These are phyloP conservation scores for Semotilus atromaculatus DNA, from an alignment of 2,797 vertebrate species.

Conservation along the genomic window DNA sequence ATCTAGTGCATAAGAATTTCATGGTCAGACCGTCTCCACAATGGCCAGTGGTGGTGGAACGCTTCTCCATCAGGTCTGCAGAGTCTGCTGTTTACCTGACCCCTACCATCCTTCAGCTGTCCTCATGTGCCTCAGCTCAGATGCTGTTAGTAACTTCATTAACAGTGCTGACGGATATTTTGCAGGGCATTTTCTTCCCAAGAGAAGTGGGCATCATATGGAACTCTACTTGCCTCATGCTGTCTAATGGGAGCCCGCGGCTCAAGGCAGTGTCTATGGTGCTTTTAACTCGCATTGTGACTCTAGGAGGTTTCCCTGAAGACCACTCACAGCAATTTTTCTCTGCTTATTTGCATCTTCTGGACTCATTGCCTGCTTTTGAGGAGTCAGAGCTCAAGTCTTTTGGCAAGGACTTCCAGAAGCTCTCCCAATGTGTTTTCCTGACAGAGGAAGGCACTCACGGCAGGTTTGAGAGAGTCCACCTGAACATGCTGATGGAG, in stretches of 20 bases:
- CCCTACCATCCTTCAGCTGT: constrained; percentile 79
- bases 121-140: constrained; percentile 81
- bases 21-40: constrained; percentile 53
- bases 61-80: constrained; percentile 75
- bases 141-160: constrained; percentile 79
- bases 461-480: constrained; percentile 82
- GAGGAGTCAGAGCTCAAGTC: constrained; percentile 67
- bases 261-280: constrained; percentile 80
- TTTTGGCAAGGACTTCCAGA: constrained; percentile 82
- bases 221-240: constrained; percentile 84
- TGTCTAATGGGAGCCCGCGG: constrained; percentile 80
- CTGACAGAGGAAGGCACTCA: constrained; percentile 72
- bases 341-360: constrained; percentile 80
- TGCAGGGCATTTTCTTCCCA: constrained; percentile 83
- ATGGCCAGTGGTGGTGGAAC: constrained; percentile 84
- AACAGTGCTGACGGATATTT: constrained; percentile 77
- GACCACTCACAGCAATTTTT: constrained; percentile 85
- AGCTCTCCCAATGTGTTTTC: constrained; percentile 82
- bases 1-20: constrained; percentile 78
- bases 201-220: constrained; percentile 82
- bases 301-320: constrained; percentile 85
- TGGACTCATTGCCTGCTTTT: constrained; percentile 76
- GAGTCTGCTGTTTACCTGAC: constrained; percentile 80
- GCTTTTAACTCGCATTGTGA: constrained; percentile 81
- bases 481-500: constrained; percentile 88